Evolutionary conservation across 2,888 invertebrate species (phyloP).

Genomic region (Automeris io): DNA sequence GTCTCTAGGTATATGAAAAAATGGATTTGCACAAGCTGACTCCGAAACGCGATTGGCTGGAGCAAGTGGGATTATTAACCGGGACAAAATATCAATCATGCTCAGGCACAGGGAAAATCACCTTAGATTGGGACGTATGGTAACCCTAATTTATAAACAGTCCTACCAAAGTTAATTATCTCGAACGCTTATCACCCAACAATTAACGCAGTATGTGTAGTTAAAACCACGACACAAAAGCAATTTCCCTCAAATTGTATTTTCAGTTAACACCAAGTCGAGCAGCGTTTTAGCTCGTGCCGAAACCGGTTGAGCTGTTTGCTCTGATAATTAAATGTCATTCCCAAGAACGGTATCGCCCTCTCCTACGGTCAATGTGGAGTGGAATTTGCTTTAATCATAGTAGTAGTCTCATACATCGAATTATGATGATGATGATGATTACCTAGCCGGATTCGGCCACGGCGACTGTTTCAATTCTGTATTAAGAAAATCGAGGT

Average conservation of each 20-base stretch:
- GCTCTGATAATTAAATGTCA: constrained; percentile 4
- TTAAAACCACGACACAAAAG: background rate
- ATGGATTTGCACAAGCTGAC: too few species aligned
- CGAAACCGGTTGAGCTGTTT: background rate
- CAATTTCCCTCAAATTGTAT: constrained; percentile 12
- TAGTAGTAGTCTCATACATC: too few species aligned
- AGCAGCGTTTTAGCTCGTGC: constrained; percentile 8
- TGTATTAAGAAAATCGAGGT: too few species aligned
- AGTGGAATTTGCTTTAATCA: too few species aligned
- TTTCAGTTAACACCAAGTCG: constrained; percentile 14
- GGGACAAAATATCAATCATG: background rate
- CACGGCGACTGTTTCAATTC: background rate
- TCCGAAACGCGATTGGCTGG: too few species aligned
- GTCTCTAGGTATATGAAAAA: too few species aligned
- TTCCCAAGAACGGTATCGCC: background rate
- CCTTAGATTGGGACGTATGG: background rate
- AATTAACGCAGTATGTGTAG: background rate
- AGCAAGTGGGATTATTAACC: too few species aligned
- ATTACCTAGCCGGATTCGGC: background rate
- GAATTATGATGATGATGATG: background rate
- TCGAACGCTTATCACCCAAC: background rate
- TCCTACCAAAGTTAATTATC: background rate
- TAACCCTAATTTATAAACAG: background rate
- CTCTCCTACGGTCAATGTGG: constrained; percentile 2
- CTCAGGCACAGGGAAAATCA: background rate